Base-by-base conservation (phyloP, 2,888 invertebrate species). In the Herminia tarsipennalis region DNA sequence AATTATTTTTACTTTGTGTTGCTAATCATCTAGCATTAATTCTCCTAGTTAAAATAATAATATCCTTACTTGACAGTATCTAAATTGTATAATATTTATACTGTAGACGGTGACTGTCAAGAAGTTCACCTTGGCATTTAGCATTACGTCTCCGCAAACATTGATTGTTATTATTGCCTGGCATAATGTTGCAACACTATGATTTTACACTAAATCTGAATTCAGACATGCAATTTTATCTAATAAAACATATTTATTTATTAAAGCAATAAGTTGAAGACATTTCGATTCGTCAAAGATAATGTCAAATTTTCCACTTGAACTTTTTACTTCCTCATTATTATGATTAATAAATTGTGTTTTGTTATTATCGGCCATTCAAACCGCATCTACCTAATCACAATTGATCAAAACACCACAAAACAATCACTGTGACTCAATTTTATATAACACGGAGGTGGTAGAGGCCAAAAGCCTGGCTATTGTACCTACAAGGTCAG, bases 101-200 rank as follows among this genome's bases (percentile, higher is more conserved):
- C 64, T 53, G 56, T 66, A 40, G 66, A 66, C 63, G 69, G 83
- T 75, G 82, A 85, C 81, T 84, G 80, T 77, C 68, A 73, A 78
- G 77, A 64, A 49, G 87, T 78, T 88, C 72, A 82, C 88, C 88
- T 88, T 88, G 88, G 83, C 88, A 88, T 88, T 88, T 87, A 79
- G 66, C 57, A 69, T 60, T 66, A 68, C 57, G 72, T 72, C 71
- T 77, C 72, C 67, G 70, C 59, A 69, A 70, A 66, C 56, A 56
- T 62, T 55, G 61, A 70, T 70, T 73, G 69, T 73, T 68, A 59
- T 49, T 55, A 62, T 56, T 64, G 63, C 54, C 66, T 58, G 57
- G 32, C 50, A 34, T 14, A 34, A 39, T 51, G 43, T 38, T 36
- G 8, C 5, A 33, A 12, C 5, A 10, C 5, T 1, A 9, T 29